phyloP scores from a whole-genome alignment of 1,140 invertebrate genomes.

The Sitophilus oryzae region DNA sequence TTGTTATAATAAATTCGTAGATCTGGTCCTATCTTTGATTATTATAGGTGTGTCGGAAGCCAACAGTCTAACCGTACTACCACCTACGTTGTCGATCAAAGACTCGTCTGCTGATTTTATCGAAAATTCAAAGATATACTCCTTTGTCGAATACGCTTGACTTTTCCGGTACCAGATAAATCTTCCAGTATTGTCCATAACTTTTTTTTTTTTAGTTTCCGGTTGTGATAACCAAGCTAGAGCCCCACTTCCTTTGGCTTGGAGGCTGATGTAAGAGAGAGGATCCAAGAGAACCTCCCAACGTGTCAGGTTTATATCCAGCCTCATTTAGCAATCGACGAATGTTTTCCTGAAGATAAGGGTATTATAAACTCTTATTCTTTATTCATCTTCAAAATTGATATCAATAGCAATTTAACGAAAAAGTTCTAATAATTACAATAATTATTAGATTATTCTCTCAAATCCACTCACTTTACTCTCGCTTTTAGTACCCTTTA shows the following conservation, averaged over 20 bases:
- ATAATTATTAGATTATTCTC: too few species aligned
- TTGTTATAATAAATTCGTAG: slow-evolving; percentile 91
- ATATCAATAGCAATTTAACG: too few species aligned
- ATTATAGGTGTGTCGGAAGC: slow-evolving; percentile 41
- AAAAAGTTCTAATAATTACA: too few species aligned
- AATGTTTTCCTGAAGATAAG: too few species aligned
- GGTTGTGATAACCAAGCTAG: slow-evolving; percentile 47
- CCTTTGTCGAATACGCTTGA: slow-evolving; percentile 49
- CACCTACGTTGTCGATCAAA: slow-evolving; percentile 48
- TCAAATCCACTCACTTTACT: slow-evolving; percentile 57
- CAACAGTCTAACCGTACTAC: slow-evolving; percentile 46
- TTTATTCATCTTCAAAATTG: too few species aligned
- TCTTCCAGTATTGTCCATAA: slow-evolving; percentile 79
- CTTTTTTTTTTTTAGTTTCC: slow-evolving; percentile 58
- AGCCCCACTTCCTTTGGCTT: slow-evolving; percentile 51
- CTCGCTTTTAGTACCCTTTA: slow-evolving; percentile 60
- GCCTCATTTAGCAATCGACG: slow-evolving; percentile 63
- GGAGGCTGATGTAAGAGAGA: slow-evolving; percentile 40
- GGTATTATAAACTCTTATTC: too few species aligned
- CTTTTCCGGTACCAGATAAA: slow-evolving; percentile 44
- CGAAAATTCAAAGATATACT: slow-evolving; percentile 66
- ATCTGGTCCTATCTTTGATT: slow-evolving; percentile 82
- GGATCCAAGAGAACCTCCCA: slow-evolving; percentile 45
- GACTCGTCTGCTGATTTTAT: slow-evolving; percentile 64
- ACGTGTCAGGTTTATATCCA: slow-evolving; percentile 44